Evolutionary conservation across 2,888 invertebrate species (phyloP).

Genomic region (Dorcus parallelipipedus): DNA sequence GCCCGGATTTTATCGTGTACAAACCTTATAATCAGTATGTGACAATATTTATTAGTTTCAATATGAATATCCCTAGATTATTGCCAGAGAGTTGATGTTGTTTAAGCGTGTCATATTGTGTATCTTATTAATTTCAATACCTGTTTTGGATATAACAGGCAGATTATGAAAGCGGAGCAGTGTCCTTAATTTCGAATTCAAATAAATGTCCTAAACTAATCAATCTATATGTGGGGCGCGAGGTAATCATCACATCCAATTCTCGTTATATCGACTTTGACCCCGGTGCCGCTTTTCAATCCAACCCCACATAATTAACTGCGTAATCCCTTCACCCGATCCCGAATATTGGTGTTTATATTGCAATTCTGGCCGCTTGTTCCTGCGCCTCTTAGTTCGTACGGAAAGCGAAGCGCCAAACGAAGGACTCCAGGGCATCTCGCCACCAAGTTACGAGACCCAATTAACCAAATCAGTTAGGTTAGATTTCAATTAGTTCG

Average conservation of each 20-base stretch:
- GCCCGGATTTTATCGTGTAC: no score
- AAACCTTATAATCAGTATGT: no score
- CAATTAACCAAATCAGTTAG: not conserved
- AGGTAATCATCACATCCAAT: conserved; percentile 9
- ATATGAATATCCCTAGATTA: no score
- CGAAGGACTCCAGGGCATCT: not conserved
- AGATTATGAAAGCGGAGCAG: not conserved
- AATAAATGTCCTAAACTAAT: conserved; percentile 12
- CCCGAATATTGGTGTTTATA: conserved; percentile 35
- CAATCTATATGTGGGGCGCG: conserved; percentile 8
- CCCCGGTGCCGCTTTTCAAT: conserved; percentile 14
- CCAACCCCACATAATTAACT: conserved; percentile 34
- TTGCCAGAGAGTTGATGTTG: no score
- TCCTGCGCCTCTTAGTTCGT: no score
- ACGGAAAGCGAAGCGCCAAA: not conserved
- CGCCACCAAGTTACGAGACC: not conserved
- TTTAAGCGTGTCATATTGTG: no score
- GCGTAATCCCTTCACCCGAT: conserved; percentile 33
- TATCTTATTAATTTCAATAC: no score
- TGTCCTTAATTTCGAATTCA: conserved; percentile 12
- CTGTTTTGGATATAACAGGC: no score
- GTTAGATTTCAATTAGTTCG: not conserved
- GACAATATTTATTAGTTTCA: no score
- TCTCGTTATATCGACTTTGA: conserved; percentile 4
- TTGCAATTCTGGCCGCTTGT: conserved; percentile 22